Conservation (phyloP, 2,888 invertebrate species). For the Catocala fraxini region DNA sequence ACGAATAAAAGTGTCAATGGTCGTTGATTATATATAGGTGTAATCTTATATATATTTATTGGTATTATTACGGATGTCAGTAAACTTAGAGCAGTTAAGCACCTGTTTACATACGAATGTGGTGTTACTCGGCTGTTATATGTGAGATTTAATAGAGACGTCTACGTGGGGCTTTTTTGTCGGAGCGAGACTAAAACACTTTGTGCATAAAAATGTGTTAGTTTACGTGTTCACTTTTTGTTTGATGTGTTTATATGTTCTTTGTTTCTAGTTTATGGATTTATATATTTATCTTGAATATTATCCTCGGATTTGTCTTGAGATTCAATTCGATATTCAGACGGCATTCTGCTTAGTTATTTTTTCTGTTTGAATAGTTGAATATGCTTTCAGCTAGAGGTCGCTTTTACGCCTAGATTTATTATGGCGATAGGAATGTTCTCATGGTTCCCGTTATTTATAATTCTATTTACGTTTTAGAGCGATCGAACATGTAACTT, state of each 20-base stretch:
- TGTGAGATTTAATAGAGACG: slow-evolving; percentile 80
- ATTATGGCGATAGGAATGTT: too few species aligned
- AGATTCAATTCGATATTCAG: too few species aligned
- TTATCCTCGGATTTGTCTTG: neutral
- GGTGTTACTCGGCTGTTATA: slow-evolving; percentile 65
- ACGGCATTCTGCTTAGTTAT: too few species aligned
- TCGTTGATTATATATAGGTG: slow-evolving; percentile 14
- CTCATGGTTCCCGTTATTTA: neutral
- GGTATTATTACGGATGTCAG: slow-evolving; percentile 75
- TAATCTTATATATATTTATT: slow-evolving; percentile 44
- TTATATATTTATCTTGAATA: neutral
- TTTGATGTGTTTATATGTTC: slow-evolving; percentile 27
- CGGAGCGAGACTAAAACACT: slow-evolving; percentile 59
- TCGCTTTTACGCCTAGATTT: too few species aligned
- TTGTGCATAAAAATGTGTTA: slow-evolving; percentile 62
- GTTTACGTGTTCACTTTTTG: slow-evolving; percentile 34
- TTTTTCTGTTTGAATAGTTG: too few species aligned
- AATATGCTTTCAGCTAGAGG: too few species aligned
- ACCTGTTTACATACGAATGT: slow-evolving; percentile 80
- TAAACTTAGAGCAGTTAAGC: slow-evolving; percentile 77
- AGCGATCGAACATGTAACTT: too few species aligned
- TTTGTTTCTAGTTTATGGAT: slow-evolving; percentile 19
- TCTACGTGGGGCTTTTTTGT: slow-evolving; percentile 71
- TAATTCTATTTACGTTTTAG: neutral
- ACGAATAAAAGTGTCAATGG: slow-evolving; percentile 45